Conservation (phyloP, 2,113 vertebrate genomes). For the Vicugna pacos region DNA sequence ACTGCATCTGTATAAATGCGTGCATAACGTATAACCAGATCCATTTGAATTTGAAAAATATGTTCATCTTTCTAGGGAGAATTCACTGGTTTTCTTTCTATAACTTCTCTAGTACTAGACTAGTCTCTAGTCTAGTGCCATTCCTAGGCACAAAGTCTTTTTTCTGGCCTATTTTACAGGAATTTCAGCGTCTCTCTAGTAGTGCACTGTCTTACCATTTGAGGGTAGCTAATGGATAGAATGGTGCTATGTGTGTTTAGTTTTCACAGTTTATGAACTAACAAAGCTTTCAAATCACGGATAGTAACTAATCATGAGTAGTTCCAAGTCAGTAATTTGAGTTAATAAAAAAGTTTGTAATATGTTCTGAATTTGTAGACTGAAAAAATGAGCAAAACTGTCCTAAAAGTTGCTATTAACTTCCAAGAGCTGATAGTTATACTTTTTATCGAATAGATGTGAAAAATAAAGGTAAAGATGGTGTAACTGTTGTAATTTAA, state of each 20-base stretch:
- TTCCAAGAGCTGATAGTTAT: not conserved
- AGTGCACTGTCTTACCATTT: slow-evolving; percentile 34
- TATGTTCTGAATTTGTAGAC: slow-evolving; percentile 11
- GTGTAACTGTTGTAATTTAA: not conserved
- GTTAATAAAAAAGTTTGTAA: slow-evolving; percentile 2
- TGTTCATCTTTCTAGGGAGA: not conserved
- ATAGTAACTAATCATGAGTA: not conserved
- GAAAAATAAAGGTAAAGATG: not conserved
- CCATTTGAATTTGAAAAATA: not conserved
- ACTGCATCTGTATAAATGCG: not conserved
- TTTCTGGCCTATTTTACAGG: not conserved
- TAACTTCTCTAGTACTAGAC: not conserved
- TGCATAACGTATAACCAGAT: not conserved
- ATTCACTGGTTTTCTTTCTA: not conserved
- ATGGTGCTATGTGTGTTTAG: slow-evolving; percentile 18
- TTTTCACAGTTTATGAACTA: slow-evolving; percentile 32
- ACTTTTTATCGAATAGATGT: slow-evolving; percentile 36
- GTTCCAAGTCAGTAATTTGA: slow-evolving; percentile 13
- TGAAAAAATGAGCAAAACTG: not conserved
- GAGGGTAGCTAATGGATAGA: slow-evolving; percentile 9
- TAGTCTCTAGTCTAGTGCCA: not conserved
- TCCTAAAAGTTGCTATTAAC: slow-evolving; percentile 19
- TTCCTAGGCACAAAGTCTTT: not conserved
- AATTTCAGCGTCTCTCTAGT: not conserved
- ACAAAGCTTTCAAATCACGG: not conserved